Percentiles rank a stretch among this genome's conserved stretches.
phyloP scores from a whole-genome alignment of 2,113 vertebrate species.

The Antigone vipio region DNA sequence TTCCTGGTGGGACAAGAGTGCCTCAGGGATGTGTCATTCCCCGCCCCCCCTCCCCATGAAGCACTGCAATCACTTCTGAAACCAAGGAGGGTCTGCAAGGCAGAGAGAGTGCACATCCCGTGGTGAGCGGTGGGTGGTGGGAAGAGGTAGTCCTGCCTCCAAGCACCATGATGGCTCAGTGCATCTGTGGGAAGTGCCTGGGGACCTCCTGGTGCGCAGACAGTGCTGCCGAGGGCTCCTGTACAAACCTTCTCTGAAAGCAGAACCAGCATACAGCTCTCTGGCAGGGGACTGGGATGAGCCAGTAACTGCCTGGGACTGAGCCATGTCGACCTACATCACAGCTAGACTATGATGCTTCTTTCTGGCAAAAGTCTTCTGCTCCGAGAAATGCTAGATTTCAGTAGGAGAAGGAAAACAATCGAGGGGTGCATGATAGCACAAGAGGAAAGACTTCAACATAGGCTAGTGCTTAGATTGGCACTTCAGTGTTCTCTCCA shows the following conservation, averaged over 20 bases:
- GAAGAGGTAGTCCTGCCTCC: background rate
- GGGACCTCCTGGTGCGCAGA: accelerated
- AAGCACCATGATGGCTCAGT: background rate
- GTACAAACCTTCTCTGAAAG: background rate
- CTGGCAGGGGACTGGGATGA: background rate
- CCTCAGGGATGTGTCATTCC: background rate
- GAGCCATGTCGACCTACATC: background rate
- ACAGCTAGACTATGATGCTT: background rate
- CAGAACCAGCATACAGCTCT: background rate
- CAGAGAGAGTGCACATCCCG: accelerated
- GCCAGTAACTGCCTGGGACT: background rate
- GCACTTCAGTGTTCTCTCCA: background rate
- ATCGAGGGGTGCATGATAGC: background rate
- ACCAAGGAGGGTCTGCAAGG: background rate
- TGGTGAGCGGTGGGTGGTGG: background rate
- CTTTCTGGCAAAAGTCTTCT: background rate
- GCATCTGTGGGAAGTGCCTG: background rate
- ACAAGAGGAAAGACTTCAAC: background rate
- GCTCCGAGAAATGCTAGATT: background rate
- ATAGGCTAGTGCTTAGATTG: background rate
- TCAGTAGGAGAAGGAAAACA: background rate
- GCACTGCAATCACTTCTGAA: background rate
- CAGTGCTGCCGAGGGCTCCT: background rate
- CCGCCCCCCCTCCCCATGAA: background rate
- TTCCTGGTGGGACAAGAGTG: background rate